phyloP scores from a whole-genome alignment of 2,888 invertebrate species.

The Busseola fusca region DNA sequence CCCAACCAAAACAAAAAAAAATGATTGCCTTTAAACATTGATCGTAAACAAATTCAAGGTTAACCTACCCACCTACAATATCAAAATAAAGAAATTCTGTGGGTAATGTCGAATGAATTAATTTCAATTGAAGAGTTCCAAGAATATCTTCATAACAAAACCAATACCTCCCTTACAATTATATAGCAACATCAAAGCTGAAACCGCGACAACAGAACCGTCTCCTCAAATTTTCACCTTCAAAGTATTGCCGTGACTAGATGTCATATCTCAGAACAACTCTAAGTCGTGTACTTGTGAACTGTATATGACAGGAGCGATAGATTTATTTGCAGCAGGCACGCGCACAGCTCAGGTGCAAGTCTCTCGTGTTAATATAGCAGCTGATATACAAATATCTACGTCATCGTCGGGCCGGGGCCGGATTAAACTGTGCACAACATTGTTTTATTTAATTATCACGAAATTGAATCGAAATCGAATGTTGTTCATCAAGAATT shows the following conservation, averaged over 20 bases:
- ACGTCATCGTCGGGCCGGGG: constrained; percentile 52
- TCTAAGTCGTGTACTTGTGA: constrained; percentile 64
- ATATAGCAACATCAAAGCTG: constrained; percentile 15
- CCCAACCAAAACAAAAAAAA: neutral
- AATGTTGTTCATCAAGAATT: constrained; percentile 26
- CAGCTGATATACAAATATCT: constrained; percentile 71
- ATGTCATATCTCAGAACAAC: constrained; percentile 68
- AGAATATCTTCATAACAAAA: neutral
- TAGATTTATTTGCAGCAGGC: constrained; percentile 69
- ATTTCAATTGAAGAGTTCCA: neutral
- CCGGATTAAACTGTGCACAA: constrained; percentile 58
- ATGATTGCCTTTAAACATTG: neutral
- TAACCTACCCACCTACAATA: neutral
- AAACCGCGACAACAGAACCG: constrained; percentile 38
- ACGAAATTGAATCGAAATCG: constrained; percentile 27
- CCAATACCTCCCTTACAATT: neutral
- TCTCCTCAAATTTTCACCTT: constrained; percentile 65
- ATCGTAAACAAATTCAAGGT: neutral
- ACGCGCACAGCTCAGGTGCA: constrained; percentile 71
- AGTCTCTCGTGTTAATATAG: constrained; percentile 72
- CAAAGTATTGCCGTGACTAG: constrained; percentile 72
- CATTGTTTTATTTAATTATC: constrained; percentile 45
- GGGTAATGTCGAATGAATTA: neutral
- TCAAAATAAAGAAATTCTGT: neutral
- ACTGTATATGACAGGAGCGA: constrained; percentile 58